Conservation (phyloP, 2,113 vertebrate genomes). For the Gorsachius goisagi region DNA sequence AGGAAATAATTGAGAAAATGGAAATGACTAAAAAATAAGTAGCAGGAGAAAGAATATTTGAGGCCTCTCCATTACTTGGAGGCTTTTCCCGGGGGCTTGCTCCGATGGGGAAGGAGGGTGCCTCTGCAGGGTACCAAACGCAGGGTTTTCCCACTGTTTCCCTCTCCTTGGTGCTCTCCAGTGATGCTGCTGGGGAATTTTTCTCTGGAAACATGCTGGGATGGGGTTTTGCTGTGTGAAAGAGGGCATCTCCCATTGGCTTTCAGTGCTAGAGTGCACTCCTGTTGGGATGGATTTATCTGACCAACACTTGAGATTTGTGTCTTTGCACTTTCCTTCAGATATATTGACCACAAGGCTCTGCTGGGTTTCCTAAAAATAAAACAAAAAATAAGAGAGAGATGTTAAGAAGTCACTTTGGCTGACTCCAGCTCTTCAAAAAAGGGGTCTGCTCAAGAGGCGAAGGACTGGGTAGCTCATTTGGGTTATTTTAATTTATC, state of each 20-base stretch:
- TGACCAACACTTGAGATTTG: accelerated
- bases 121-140: background rate
- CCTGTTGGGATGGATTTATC: background rate
- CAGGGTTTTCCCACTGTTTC: background rate
- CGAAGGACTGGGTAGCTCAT: accelerated
- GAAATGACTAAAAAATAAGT: background rate
- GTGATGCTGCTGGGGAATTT: background rate
- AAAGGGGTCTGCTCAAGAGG: background rate
- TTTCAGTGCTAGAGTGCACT: background rate
- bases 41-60: background rate
- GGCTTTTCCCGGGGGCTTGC: background rate
- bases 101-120: background rate
- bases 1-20: background rate
- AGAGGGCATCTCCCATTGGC: background rate
- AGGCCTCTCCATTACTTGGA: background rate
- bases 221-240: background rate
- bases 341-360: background rate
- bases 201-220: background rate
- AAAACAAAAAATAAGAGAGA: background rate
- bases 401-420: background rate
- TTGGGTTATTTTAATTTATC: background rate
- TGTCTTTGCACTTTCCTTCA: background rate
- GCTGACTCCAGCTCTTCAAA: background rate
- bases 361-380: background rate
- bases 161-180: background rate